Evolutionary conservation across 2,113 vertebrate genomes (phyloP).

Genomic region (Hippocampus comes): DNA sequence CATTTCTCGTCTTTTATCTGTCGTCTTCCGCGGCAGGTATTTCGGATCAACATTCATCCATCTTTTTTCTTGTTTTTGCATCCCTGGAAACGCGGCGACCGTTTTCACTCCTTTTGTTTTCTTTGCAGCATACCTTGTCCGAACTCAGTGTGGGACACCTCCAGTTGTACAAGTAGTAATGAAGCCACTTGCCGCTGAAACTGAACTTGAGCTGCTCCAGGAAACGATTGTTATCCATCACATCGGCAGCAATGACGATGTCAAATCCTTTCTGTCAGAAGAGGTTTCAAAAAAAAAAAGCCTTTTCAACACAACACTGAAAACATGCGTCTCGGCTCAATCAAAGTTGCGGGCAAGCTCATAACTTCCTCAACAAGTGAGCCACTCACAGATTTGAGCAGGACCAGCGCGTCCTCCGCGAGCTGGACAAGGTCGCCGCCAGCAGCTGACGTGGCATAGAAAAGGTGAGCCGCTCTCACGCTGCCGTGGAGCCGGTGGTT

Average conservation of each 20-base stretch:
- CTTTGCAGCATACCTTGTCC: slow-evolving; percentile 79
- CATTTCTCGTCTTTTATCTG: neutral
- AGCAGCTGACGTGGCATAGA: slow-evolving; percentile 78
- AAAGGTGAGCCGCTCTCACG: slow-evolving; percentile 85
- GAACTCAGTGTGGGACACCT: slow-evolving; percentile 86
- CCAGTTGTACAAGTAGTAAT: slow-evolving; percentile 99
- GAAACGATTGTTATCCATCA: slow-evolving; percentile 91
- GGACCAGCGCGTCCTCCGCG: slow-evolving; percentile 85
- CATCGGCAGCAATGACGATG: slow-evolving; percentile 85
- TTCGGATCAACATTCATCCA: neutral
- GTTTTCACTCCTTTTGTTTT: too few relatives aligned
- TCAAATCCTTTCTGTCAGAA: slow-evolving; percentile 84
- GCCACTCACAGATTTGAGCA: slow-evolving; percentile 86
- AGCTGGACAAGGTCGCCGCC: slow-evolving; percentile 80
- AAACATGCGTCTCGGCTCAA: too few relatives aligned
- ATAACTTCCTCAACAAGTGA: neutral
- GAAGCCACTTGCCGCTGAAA: slow-evolving; percentile 77
- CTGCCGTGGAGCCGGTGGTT: slow-evolving; percentile 86
- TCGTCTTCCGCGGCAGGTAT: neutral
- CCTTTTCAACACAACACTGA: too few relatives aligned
- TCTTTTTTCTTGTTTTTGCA: neutral
- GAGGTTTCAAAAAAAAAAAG: neutral
- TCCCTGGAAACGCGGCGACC: neutral
- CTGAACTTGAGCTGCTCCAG: slow-evolving; percentile 93
- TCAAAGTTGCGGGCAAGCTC: neutral